A percentile compares a stretch with the other conserved stretches of the same genome.
phyloP scores from a whole-genome alignment of 1,140 invertebrate genomes.

The Pogonognathellus flavescens region DNA sequence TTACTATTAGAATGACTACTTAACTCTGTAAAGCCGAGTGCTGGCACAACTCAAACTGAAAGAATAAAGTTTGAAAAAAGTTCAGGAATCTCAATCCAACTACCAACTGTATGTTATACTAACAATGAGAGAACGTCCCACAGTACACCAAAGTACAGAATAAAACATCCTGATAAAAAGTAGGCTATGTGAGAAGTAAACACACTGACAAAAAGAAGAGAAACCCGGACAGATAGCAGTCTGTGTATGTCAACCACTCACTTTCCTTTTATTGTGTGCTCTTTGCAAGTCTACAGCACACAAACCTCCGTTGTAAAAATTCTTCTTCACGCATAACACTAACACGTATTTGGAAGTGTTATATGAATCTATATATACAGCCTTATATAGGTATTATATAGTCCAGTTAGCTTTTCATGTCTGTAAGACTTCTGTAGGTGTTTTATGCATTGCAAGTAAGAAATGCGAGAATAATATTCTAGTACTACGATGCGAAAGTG shows the following conservation, averaged over 20 bases:
- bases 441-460: background rate
- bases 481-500: background rate
- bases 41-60: background rate
- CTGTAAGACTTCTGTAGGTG: too few species aligned
- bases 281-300: too few species aligned
- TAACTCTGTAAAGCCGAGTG: background rate
- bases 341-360: too few species aligned
- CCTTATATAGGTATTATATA: too few species aligned
- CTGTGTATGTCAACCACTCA: too few species aligned
- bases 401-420: too few species aligned
- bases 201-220: background rate
- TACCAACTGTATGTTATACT: background rate
- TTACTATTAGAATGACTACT: conserved; percentile 27
- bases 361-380: too few species aligned
- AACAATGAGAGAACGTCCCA: background rate
- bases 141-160: background rate
- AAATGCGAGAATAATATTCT: background rate
- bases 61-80: conserved; percentile 29
- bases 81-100: conserved; percentile 27
- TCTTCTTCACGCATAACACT: too few species aligned
- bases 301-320: too few species aligned
- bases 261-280: too few species aligned
- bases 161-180: conserved; percentile 34
- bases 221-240: background rate
- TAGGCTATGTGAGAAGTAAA: conserved; percentile 24